These are phyloP conservation scores for Drosophila burlai DNA, from an alignment of 1,140 invertebrate species.

Conservation along the genomic window DNA sequence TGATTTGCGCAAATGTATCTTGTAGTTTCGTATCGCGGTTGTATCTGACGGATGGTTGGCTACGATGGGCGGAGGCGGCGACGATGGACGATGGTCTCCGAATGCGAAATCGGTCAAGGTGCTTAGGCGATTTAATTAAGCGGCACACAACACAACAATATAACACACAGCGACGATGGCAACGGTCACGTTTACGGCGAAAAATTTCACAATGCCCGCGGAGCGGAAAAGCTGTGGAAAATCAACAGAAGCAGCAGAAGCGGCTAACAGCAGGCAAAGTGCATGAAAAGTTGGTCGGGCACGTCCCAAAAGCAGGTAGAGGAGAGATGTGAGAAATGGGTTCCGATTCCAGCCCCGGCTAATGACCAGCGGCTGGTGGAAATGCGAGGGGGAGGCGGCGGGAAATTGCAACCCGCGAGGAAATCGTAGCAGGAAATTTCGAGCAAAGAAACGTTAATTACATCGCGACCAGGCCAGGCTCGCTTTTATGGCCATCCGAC, in stretches of 20 bases:
- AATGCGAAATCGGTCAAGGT: constrained; percentile 75
- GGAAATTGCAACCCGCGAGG: constrained; percentile 39
- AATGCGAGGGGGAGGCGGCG: constrained; percentile 50
- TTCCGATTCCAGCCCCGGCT: constrained; percentile 36
- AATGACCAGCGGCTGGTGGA: constrained; percentile 68
- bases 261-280: constrained; percentile 16
- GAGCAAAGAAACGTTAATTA: constrained; percentile 63
- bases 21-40: constrained; percentile 2
- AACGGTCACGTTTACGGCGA: constrained; percentile 68
- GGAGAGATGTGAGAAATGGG: constrained; percentile 13
- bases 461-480: constrained; percentile 31
- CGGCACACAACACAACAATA: constrained; percentile 27
- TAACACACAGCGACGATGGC: constrained; percentile 26
- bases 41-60: constrained; percentile 23
- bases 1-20: constrained; percentile 72
- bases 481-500: constrained; percentile 46
- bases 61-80: neutral
- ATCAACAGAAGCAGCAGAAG: constrained; percentile 37
- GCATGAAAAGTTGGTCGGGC: constrained; percentile 64
- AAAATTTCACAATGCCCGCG: constrained; percentile 44
- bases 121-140: constrained; percentile 79
- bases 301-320: constrained; percentile 51
- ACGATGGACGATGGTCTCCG: constrained; percentile 9
- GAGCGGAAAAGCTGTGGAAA: constrained; percentile 70
- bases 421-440: constrained; percentile 71